Conservation (phyloP, 2,797 vertebrate species). For the Hipposideros larvatus region DNA sequence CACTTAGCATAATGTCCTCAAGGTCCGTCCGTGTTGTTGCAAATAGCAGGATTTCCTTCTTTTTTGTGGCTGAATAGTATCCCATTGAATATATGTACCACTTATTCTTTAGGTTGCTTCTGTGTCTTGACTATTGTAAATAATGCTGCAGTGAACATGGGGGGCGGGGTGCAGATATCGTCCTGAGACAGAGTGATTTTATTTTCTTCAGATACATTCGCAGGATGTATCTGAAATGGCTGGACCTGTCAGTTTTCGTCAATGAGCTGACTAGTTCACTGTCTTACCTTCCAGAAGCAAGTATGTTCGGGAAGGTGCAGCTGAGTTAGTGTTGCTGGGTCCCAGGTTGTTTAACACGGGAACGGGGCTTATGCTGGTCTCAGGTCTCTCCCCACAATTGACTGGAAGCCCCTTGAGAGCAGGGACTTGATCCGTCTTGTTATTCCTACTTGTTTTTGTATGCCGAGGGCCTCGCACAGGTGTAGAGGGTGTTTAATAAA, state of each 20-base stretch:
- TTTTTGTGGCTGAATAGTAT: neutral
- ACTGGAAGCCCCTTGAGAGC: neutral
- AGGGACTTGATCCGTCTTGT: neutral
- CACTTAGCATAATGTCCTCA: neutral
- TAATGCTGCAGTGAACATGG: neutral
- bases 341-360: neutral
- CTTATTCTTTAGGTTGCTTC: neutral
- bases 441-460: too few relatives aligned
- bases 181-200: neutral
- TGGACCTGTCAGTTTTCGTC: neutral
- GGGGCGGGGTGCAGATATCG: too few relatives aligned
- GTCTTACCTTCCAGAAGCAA: neutral
- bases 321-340: neutral
- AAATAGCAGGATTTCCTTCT: neutral
- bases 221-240: neutral
- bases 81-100: neutral
- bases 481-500: neutral
- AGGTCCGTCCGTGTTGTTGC: neutral
- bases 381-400: neutral
- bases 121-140: neutral
- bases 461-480: too few relatives aligned
- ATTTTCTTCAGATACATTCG: neutral
- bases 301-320: rapidly evolving
- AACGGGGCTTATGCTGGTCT: neutral
- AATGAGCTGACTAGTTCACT: neutral